Evolutionary conservation across 1,140 invertebrate species (phyloP).

Genomic region (Macrostomum lignano): DNA sequence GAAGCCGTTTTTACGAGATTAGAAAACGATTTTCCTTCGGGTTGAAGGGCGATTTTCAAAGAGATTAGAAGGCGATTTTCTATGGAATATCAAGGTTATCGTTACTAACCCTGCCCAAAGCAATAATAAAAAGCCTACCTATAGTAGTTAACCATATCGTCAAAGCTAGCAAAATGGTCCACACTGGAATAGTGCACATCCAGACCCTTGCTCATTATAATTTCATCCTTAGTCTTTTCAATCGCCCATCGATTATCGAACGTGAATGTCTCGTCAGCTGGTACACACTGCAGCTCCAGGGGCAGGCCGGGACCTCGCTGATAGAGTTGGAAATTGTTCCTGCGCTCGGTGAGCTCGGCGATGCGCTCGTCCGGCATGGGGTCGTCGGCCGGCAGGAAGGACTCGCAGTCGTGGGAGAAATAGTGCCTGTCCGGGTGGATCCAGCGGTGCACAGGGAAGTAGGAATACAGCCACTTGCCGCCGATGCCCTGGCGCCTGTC

Average conservation of each 20-base stretch:
- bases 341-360: background rate
- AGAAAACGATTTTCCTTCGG: too few relatives aligned
- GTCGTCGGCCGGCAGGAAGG: conserved; percentile 26
- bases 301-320: conserved; percentile 3
- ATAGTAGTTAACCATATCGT: too few relatives aligned
- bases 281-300: conserved; percentile 1
- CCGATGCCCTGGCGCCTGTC: conserved; percentile 9
- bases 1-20: too few relatives aligned
- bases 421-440: conserved; percentile 23
- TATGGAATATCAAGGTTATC: too few relatives aligned
- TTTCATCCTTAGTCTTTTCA: conserved; percentile 1
- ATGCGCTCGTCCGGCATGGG: background rate
- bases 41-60: too few relatives aligned
- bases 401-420: conserved; percentile 24
- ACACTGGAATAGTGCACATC: too few relatives aligned
- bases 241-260: background rate
- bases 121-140: too few relatives aligned
- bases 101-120: too few relatives aligned
- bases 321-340: background rate
- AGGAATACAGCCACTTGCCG: conserved; percentile 10
- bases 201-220: too few relatives aligned
- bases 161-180: too few relatives aligned
- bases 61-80: too few relatives aligned
- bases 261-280: background rate
- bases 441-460: conserved; percentile 30